Percentiles rank a stretch among this genome's conserved stretches.
These are phyloP conservation scores for Solenopsis fugax DNA, from an alignment of 1,140 invertebrate species.

Conservation along the genomic window DNA sequence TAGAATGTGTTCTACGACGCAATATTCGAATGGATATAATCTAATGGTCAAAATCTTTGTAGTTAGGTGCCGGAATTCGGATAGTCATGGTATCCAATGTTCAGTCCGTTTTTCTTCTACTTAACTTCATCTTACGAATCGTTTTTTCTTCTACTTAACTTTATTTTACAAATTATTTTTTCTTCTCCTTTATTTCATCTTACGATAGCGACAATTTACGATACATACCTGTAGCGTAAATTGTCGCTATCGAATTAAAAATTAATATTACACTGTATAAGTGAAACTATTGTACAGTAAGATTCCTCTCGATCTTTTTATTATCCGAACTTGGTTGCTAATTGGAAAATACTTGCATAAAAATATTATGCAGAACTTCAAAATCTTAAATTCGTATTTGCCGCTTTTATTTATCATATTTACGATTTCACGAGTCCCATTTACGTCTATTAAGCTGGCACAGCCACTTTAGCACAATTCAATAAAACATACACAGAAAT, in stretches of 20 bases:
- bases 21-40: conserved; percentile 27
- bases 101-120: not conserved
- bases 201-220: too few relatives aligned
- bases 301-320: not conserved
- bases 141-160: too few relatives aligned
- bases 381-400: too few relatives aligned
- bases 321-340: not conserved
- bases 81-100: not conserved
- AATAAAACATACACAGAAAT: too few relatives aligned
- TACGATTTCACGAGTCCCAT: too few relatives aligned
- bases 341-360: not conserved
- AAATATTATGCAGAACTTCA: not conserved
- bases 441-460: too few relatives aligned
- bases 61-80: not conserved
- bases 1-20: conserved; percentile 26
- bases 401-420: too few relatives aligned
- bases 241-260: not conserved
- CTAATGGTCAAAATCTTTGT: conserved; percentile 30
- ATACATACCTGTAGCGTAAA: not conserved
- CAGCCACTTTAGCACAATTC: too few relatives aligned
- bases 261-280: not conserved
- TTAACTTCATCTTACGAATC: not conserved
- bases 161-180: too few relatives aligned
- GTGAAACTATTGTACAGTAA: not conserved
- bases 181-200: not conserved